These are phyloP conservation scores for Amblyraja radiata DNA, from an alignment of 2,797 vertebrate species.

Conservation along the genomic window DNA sequence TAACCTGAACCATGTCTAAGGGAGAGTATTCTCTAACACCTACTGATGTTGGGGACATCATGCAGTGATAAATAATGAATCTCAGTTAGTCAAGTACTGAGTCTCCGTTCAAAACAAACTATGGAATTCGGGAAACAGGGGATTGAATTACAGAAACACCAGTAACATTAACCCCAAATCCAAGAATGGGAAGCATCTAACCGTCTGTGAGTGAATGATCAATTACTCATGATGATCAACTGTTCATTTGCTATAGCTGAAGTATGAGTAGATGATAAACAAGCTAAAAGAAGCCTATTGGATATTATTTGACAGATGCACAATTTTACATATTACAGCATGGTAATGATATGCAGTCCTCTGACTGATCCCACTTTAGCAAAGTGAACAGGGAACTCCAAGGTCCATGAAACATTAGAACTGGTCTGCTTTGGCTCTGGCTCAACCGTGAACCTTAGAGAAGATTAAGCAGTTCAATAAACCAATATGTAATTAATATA, in stretches of 20 bases:
- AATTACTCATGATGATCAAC: background rate
- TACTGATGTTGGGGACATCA: background rate
- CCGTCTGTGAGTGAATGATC: background rate
- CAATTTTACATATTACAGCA: background rate
- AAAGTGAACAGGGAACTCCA: background rate
- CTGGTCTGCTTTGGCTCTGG: background rate
- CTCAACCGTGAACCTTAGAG: background rate
- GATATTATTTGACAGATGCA: background rate
- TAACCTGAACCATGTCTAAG: background rate
- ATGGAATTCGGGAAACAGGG: background rate
- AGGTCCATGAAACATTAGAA: background rate
- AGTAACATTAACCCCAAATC: background rate
- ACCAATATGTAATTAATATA: background rate
- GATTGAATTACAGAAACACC: background rate
- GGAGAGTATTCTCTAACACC: background rate
- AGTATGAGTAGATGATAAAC: constrained; percentile 14
- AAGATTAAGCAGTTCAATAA: background rate
- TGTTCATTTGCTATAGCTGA: background rate
- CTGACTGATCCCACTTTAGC: background rate
- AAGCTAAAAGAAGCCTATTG: background rate
- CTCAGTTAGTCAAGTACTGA: background rate
- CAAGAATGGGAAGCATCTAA: background rate
- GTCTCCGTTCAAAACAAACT: background rate
- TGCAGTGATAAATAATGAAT: background rate
- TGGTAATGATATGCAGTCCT: background rate